These are phyloP conservation scores for Noctua pronuba DNA, from an alignment of 2,888 invertebrate species.

Conservation along the genomic window DNA sequence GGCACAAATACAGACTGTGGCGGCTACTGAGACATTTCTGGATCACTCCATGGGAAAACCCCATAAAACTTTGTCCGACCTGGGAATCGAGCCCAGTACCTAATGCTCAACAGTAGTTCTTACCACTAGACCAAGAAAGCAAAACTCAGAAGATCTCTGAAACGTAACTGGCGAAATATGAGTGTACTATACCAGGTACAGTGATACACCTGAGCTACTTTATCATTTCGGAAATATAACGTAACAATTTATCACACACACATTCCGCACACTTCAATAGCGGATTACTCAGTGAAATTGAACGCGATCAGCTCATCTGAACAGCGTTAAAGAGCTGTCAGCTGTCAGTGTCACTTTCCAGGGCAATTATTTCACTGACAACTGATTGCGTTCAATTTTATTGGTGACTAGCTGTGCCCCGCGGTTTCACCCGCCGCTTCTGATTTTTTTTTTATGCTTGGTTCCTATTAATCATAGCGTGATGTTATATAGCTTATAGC, in stretches of 20 bases:
- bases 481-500: no score
- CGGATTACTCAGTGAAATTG: neutral
- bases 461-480: no score
- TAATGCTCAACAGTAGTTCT: neutral
- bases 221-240: neutral
- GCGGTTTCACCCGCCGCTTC: no score
- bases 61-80: neutral
- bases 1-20: neutral
- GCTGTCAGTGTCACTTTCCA: neutral
- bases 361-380: neutral
- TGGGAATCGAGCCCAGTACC: neutral
- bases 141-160: neutral
- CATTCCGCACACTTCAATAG: neutral
- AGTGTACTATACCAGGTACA: neutral
- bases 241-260: neutral
- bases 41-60: neutral
- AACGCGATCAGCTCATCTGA: neutral
- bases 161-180: neutral
- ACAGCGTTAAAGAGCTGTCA: neutral
- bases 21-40: rapidly evolving
- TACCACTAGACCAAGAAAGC: neutral
- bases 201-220: neutral
- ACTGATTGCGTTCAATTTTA: neutral
- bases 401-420: no score
- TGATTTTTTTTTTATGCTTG: no score